Evolutionary conservation across 2,797 vertebrate genomes (phyloP).

Genomic region (Hemibagrus guttatus): DNA sequence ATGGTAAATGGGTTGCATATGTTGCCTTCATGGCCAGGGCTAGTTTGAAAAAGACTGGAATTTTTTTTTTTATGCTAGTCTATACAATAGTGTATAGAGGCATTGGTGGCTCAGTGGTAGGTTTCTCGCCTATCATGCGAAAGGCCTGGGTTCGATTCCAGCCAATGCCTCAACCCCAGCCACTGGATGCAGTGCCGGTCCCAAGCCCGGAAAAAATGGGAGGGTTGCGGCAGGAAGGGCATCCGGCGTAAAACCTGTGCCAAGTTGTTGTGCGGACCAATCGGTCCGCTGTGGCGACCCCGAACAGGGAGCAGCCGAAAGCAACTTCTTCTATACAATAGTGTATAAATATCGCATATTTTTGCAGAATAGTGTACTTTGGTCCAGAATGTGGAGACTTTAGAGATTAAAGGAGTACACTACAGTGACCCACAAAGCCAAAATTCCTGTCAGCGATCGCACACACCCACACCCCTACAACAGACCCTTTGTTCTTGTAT

Average conservation of each 20-base stretch:
- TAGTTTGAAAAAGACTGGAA: not conserved
- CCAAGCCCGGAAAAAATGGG: too few relatives aligned
- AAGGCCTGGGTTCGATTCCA: too few relatives aligned
- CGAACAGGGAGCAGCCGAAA: too few relatives aligned
- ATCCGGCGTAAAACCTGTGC: too few relatives aligned
- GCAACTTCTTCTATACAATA: not conserved
- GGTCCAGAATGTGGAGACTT: too few relatives aligned
- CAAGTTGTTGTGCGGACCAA: too few relatives aligned
- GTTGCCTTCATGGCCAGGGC: not conserved
- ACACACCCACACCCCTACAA: not conserved
- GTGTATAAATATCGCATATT: not conserved
- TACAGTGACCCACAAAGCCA: conserved; percentile 13
- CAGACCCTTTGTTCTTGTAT: conserved; percentile 22
- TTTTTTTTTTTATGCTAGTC: not conserved
- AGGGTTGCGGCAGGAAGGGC: too few relatives aligned
- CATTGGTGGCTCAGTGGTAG: too few relatives aligned
- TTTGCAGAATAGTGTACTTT: conserved; percentile 4
- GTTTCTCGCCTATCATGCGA: too few relatives aligned
- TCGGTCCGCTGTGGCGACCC: too few relatives aligned
- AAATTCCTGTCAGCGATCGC: conserved; percentile 18
- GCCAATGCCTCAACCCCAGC: too few relatives aligned
- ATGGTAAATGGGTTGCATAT: not conserved
- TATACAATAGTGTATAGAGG: not conserved
- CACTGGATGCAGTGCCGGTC: too few relatives aligned
- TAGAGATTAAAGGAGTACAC: not conserved